Evolutionary conservation across 1,140 invertebrate species (phyloP), one percentile per base, ranked within the genome.

Genomic region (Epicauta chinensis): DNA sequence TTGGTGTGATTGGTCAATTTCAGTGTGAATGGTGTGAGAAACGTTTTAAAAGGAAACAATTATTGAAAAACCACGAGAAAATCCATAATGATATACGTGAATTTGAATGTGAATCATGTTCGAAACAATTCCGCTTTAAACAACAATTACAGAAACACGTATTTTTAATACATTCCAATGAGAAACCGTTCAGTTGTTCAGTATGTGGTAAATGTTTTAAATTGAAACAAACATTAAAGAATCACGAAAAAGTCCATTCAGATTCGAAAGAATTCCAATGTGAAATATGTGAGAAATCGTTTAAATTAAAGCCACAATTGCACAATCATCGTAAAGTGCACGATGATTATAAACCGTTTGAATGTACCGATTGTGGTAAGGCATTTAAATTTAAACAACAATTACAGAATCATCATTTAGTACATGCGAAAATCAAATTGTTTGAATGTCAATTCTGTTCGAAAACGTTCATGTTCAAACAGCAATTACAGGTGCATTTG

Each of bases 241-340:
- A 50, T 37, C 47, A 50, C 9, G 47, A 50, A 29, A 50, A 55
- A 39, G 15, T 43, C 6, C 56, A 58, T 39, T 40, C 16, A 4
- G 39, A 51, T 35, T 11, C 42, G 32, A 58, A 45, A 2, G 39
- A 31, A 31, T 39, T 40, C 37, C 5, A 31, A 32, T 62, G 61
- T 40, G 37, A 49, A 14, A 17, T 48, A 13, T 62, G 61, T 50
- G 14, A 30, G 10, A 62, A 62, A 46, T 30, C 41, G 13, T 62
- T 62, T 23, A 60, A 55, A 39, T 42, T 54, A n/a, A 55, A 55
- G 47, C 55, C 39, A n/a, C 56, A 58, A 15, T 35, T 62, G 31
- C 39, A 49, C 39, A 53, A 48, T 16, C 60, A 62, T 42, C 34
- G 30, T 29, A 58, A 50, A 55, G 50, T 60, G 2, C 60, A 62